A percentile compares a stretch with the other conserved stretches of the same genome.
Evolutionary conservation across 2,797 vertebrate genomes (phyloP).

Genomic region (Furcifer pardalis): DNA sequence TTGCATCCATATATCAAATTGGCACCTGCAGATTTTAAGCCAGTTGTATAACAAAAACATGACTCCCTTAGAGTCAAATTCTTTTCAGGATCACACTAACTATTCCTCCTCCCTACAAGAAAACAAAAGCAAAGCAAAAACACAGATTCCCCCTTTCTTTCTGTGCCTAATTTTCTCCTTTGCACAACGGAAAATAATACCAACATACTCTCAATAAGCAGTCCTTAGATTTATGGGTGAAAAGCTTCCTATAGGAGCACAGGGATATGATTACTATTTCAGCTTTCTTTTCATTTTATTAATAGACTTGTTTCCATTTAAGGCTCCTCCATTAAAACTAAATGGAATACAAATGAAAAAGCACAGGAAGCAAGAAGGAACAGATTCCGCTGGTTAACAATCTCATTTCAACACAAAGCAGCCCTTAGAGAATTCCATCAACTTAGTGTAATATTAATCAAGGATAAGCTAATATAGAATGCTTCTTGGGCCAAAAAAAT

Average conservation of each 20-base stretch:
- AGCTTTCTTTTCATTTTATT: background rate
- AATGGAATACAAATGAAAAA: conserved; percentile 46
- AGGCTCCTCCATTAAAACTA: conserved; percentile 16
- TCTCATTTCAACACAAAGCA: conserved; percentile 41
- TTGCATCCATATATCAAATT: too few relatives aligned
- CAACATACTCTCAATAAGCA: background rate
- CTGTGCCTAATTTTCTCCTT: background rate
- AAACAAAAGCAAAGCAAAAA: background rate
- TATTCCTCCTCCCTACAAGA: background rate
- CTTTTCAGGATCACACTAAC: background rate
- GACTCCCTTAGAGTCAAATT: background rate
- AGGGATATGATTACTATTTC: conserved; percentile 2
- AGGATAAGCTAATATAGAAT: conserved; percentile 62
- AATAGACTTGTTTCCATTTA: conserved; percentile 26
- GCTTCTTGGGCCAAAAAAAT: conserved; percentile 64
- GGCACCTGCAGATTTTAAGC: too few relatives aligned
- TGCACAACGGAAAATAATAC: background rate
- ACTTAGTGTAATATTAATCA: conserved; percentile 72
- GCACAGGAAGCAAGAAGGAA: conserved; percentile 51
- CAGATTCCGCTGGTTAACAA: conserved; percentile 44
- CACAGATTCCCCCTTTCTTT: background rate
- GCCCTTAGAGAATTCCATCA: conserved; percentile 61
- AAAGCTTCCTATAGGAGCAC: accelerated
- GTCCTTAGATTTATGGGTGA: background rate
- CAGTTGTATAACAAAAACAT: background rate